Conservation (phyloP, 2,797 vertebrate genomes). For the Muraenolepis orangiensis region DNA sequence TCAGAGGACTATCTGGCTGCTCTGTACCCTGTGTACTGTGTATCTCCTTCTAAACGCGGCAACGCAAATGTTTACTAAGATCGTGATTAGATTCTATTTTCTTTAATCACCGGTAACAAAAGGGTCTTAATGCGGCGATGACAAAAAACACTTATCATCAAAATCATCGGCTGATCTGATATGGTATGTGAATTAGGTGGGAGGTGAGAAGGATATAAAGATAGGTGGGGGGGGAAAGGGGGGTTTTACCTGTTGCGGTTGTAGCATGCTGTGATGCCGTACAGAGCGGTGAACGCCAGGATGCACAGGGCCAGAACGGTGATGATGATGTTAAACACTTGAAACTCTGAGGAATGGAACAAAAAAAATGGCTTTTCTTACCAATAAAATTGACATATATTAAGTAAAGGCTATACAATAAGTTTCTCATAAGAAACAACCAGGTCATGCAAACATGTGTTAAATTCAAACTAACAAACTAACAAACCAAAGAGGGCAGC, state of each 20-base stretch:
- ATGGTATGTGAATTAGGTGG: background rate
- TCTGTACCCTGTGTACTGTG: background rate
- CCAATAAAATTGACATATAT: too few species aligned
- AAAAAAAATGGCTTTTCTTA: too few species aligned
- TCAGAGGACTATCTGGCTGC: background rate
- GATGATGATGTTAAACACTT: conserved; percentile 66
- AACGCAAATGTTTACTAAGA: background rate
- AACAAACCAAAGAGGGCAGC: conserved; percentile 57
- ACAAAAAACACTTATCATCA: background rate
- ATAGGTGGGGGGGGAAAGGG: background rate
- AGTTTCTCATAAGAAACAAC: background rate
- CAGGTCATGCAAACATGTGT: background rate
- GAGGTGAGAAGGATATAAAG: background rate
- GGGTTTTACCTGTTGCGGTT: conserved; percentile 64
- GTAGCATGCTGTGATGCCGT: conserved; percentile 63
- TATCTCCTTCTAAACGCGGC: background rate
- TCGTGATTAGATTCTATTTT: background rate
- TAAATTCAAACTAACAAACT: background rate
- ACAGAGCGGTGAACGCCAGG: conserved; percentile 55
- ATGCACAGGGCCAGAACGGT: conserved; percentile 56
- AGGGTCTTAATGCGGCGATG: background rate
- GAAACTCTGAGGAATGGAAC: conserved; percentile 55
- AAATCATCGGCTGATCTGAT: background rate
- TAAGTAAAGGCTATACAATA: too few species aligned
- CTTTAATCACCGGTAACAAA: background rate